These are phyloP conservation scores for Apeltes quadracus DNA, from an alignment of 2,113 vertebrate genomes.

Conservation along the genomic window DNA sequence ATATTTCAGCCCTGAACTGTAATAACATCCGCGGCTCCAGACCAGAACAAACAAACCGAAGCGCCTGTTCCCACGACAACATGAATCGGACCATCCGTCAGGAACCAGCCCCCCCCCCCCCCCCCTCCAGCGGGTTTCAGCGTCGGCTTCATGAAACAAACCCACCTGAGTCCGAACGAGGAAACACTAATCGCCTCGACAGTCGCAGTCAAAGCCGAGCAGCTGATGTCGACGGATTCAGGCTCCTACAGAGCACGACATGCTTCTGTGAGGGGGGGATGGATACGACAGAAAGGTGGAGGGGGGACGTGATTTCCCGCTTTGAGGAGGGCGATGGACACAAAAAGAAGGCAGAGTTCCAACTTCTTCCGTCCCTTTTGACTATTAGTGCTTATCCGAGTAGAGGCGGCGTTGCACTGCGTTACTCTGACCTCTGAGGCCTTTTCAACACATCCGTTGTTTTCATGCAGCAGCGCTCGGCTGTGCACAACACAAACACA, in stretches of 20 bases:
- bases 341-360: too few species aligned
- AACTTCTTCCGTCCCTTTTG: not conserved
- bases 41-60: not conserved
- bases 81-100: not conserved
- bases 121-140: not conserved
- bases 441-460: not conserved
- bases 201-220: slow-evolving; percentile 16
- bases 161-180: slow-evolving; percentile 18
- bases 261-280: not conserved
- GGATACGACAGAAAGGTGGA: too few species aligned
- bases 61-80: not conserved
- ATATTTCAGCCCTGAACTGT: not conserved
- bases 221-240: slow-evolving; percentile 35
- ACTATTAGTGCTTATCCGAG: not conserved
- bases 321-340: not conserved
- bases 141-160: slow-evolving; percentile 24
- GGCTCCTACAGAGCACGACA: not conserved
- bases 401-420: not conserved
- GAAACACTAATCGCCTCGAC: slow-evolving; percentile 45
- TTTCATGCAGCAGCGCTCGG: not conserved
- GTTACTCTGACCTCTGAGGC: not conserved
- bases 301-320: too few species aligned
- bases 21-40: not conserved
- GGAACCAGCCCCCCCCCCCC: not conserved
- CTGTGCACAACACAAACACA: not conserved